A percentile compares a stretch with the other conserved stretches of the same genome.
phyloP scores from a whole-genome alignment of 2,888 invertebrate genomes.

The Leucophenga maculata region DNA sequence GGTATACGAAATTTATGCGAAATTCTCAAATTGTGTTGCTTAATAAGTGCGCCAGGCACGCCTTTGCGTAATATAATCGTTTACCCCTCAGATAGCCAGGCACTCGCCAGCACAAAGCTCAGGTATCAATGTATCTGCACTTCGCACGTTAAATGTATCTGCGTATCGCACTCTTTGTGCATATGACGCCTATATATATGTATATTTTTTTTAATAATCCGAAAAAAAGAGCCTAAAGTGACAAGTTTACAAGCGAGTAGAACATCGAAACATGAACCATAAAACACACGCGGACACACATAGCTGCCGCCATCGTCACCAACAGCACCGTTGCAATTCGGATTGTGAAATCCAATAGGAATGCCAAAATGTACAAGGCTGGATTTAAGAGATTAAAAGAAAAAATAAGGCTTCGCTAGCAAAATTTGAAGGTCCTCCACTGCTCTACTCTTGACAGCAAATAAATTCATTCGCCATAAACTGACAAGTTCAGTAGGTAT shows the following conservation, averaged over 20 bases:
- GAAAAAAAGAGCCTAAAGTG: slow-evolving; percentile 61
- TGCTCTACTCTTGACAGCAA: too few species aligned
- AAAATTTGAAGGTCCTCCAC: too few species aligned
- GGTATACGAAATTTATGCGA: neutral
- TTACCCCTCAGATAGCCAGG: too few species aligned
- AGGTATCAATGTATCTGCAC: too few species aligned
- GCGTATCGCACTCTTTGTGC: slow-evolving; percentile 8
- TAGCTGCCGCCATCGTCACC: neutral
- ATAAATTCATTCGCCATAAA: too few species aligned
- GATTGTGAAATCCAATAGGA: neutral
- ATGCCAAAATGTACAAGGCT: neutral
- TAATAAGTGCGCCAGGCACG: neutral
- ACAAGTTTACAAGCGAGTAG: slow-evolving; percentile 58
- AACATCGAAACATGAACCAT: slow-evolving; percentile 50
- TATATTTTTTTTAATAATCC: slow-evolving; percentile 47
- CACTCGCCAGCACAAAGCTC: too few species aligned
- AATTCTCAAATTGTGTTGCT: neutral
- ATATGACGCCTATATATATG: slow-evolving; percentile 35
- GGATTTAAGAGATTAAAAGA: neutral
- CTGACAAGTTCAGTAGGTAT: too few species aligned
- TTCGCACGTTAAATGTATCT: neutral
- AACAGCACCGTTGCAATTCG: slow-evolving; percentile 33
- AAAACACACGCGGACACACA: slow-evolving; percentile 60
- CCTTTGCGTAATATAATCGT: neutral
- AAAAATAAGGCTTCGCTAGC: too few species aligned